Conservation (phyloP, 64 coral and sea anemone genomes). For the Stichodactyla mertensii region DNA sequence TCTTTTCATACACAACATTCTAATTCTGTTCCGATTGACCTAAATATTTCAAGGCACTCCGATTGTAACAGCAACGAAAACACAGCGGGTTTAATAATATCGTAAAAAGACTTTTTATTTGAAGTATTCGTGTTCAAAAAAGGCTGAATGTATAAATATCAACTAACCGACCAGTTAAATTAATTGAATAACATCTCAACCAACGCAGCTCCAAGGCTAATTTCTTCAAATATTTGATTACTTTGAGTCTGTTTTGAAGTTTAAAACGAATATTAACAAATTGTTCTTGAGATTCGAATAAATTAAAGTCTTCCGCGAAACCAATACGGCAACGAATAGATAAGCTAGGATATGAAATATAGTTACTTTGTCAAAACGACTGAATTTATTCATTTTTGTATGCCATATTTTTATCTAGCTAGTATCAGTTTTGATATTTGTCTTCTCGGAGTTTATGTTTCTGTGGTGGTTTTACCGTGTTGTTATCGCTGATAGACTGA, state of each 20-base stretch:
- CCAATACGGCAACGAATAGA: neutral
- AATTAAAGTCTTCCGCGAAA: neutral
- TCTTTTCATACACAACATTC: neutral
- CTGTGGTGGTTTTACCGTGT: neutral
- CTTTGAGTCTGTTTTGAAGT: neutral
- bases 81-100: neutral
- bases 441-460: neutral
- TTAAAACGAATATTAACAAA: neutral
- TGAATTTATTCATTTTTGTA: too few relatives aligned
- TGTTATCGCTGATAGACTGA: conserved; percentile 4
- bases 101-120: neutral
- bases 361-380: neutral
- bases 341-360: neutral
- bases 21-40: neutral
- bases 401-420: neutral
- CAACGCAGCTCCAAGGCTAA: neutral
- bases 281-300: neutral
- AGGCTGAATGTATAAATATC: neutral
- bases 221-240: neutral
- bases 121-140: neutral
- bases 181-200: neutral
- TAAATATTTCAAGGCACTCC: neutral
- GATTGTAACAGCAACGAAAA: neutral
- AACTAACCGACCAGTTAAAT: neutral
- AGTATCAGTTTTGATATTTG: neutral